phyloP scores from a whole-genome alignment of 1,140 invertebrate genomes.

The Drosophila arizonae region DNA sequence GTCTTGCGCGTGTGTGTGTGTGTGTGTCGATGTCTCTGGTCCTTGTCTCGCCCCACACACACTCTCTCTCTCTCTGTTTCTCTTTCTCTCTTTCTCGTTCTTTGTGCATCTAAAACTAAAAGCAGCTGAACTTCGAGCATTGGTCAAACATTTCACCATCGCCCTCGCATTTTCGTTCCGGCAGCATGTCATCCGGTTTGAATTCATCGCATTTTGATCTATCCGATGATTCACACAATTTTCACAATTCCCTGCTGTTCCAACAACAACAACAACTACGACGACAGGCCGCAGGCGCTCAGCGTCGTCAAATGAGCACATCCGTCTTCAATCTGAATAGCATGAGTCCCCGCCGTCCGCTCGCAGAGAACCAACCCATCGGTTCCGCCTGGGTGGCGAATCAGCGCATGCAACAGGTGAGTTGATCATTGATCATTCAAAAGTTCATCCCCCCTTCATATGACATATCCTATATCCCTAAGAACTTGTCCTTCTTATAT shows the following conservation, averaged over 20 bases:
- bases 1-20: constrained; percentile 10
- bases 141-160: constrained; percentile 82
- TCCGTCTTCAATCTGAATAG: constrained; percentile 85
- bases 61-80: constrained; percentile 53
- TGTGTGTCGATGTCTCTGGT: constrained; percentile 14
- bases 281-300: constrained; percentile 64
- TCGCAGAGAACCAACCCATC: constrained; percentile 53
- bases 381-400: constrained; percentile 56
- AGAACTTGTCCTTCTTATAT: too few relatives aligned
- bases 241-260: constrained; percentile 77
- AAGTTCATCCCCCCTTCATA: too few relatives aligned
- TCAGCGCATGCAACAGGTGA: constrained; percentile 78
- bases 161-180: constrained; percentile 83
- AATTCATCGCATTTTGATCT: constrained; percentile 82
- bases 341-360: constrained; percentile 45
- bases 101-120: constrained; percentile 46
- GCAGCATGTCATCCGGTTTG: constrained; percentile 84
- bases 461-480: too few relatives aligned
- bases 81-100: constrained; percentile 53
- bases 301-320: constrained; percentile 82
- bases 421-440: not conserved
- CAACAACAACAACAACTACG: constrained; percentile 66
- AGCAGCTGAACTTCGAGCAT: constrained; percentile 76
- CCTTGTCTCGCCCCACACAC: constrained; percentile 53
- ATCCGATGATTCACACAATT: constrained; percentile 74